Evolutionary conservation across 1,140 invertebrate species (phyloP).

Genomic region (Ceratitis capitata): DNA sequence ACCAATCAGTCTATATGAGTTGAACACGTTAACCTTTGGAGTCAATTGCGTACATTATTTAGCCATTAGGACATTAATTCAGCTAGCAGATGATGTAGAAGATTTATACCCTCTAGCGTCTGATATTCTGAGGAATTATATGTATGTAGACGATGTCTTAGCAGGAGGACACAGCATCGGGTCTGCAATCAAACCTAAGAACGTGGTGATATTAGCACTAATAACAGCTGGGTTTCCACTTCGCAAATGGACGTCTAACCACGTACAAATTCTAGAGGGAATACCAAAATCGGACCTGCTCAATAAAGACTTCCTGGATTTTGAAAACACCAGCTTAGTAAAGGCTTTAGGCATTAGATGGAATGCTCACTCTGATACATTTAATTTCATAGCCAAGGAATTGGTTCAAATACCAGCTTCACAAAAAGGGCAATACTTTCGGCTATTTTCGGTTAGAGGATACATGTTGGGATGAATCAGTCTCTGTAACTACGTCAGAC

Average conservation of each 20-base stretch:
- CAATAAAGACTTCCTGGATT: background rate
- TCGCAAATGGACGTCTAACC: constrained; percentile 29
- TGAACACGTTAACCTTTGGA: constrained; percentile 29
- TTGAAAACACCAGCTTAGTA: constrained; percentile 12
- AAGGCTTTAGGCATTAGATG: constrained; percentile 34
- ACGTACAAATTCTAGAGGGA: background rate
- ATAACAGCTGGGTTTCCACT: background rate
- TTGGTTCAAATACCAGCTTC: too few species aligned
- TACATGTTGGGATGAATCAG: too few species aligned
- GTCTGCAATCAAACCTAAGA: background rate
- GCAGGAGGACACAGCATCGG: background rate
- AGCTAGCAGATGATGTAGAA: background rate
- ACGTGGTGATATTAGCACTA: background rate
- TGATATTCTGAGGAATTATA: background rate
- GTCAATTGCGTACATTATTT: constrained; percentile 13
- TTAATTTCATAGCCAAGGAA: background rate
- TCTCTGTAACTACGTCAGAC: too few species aligned
- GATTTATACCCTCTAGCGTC: background rate
- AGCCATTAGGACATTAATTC: constrained; percentile 4
- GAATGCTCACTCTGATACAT: constrained; percentile 5
- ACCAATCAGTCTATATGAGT: background rate
- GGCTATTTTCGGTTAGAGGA: too few species aligned
- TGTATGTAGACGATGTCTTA: constrained; percentile 24
- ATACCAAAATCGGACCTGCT: background rate
- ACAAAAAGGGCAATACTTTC: too few species aligned